A percentile compares a stretch with the other conserved stretches of the same genome.
These are phyloP conservation scores for Caenorhabditis auriculariae DNA, from an alignment of 2,888 invertebrate genomes.

Conservation along the genomic window DNA sequence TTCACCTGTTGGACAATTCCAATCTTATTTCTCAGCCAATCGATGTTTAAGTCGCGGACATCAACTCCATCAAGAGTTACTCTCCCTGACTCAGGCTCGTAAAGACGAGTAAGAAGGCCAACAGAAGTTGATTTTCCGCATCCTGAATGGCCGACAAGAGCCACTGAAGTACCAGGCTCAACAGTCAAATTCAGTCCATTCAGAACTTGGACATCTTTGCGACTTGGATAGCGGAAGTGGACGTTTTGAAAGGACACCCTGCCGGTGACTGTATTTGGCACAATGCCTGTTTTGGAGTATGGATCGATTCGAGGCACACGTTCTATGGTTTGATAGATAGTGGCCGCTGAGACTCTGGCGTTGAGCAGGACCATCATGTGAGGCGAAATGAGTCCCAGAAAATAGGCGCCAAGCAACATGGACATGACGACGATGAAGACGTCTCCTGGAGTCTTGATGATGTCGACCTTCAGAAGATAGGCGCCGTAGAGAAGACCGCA, in stretches of 20 bases:
- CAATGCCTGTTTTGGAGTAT: constrained; percentile 36
- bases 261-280: constrained; percentile 18
- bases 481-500: constrained; percentile 49
- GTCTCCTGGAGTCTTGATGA: constrained; percentile 45
- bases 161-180: constrained; percentile 46
- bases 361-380: constrained; percentile 44
- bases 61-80: constrained; percentile 50
- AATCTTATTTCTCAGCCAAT: constrained; percentile 44
- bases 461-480: constrained; percentile 39
- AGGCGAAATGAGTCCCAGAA: constrained; percentile 42
- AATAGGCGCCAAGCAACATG: constrained; percentile 46
- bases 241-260: constrained; percentile 49
- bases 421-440: constrained; percentile 52
- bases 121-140: constrained; percentile 50
- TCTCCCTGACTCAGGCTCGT: constrained; percentile 36
- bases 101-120: constrained; percentile 39
- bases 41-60: constrained; percentile 43
- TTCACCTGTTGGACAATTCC: constrained; percentile 53
- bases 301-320: constrained; percentile 52
- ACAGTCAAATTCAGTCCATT: constrained; percentile 38
- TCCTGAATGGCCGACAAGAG: constrained; percentile 47
- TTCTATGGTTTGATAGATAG: constrained; percentile 41
- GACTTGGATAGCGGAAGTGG: constrained; percentile 51
- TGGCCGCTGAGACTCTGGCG: constrained; percentile 40
- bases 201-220: constrained; percentile 36